Percentiles rank a stretch among this genome's conserved stretches.
phyloP scores from a whole-genome alignment of 2,888 invertebrate genomes.

The Heliconius aoede region DNA sequence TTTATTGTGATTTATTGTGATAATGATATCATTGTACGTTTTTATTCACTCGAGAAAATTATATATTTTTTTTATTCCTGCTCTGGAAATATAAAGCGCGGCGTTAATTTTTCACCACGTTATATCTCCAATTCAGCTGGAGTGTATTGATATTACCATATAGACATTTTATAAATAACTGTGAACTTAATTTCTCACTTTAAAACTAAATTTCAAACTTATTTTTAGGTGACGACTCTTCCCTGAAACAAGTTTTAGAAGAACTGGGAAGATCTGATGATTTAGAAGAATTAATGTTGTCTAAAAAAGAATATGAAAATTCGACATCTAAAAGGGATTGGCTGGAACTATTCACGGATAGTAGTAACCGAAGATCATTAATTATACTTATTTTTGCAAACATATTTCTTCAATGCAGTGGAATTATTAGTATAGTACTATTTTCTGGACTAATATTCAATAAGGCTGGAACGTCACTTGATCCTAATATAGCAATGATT shows the following conservation, averaged over 20 bases:
- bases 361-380: slow-evolving; percentile 58
- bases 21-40: too few relatives aligned
- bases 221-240: slow-evolving; percentile 54
- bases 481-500: slow-evolving; percentile 41
- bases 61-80: not conserved
- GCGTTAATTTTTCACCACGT: too few relatives aligned
- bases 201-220: not conserved
- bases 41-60: too few relatives aligned
- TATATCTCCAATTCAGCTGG: not conserved
- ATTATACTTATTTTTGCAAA: slow-evolving; percentile 55
- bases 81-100: not conserved
- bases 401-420: slow-evolving; percentile 49
- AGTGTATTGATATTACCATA: not conserved
- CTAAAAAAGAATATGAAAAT: slow-evolving; percentile 48
- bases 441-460: slow-evolving; percentile 44
- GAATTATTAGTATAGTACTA: slow-evolving; percentile 35
- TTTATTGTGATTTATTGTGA: too few relatives aligned
- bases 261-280: slow-evolving; percentile 59
- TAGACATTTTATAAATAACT: not conserved
- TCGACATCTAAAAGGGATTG: slow-evolving; percentile 49
- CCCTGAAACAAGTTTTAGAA: slow-evolving; percentile 52
- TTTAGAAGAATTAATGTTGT: slow-evolving; percentile 49
- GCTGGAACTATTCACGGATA: slow-evolving; percentile 56
- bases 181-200: not conserved
- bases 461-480: slow-evolving; percentile 37